A percentile compares a stretch with the other conserved stretches of the same genome.
These are phyloP conservation scores for Cyprinus carpio DNA, from an alignment of 2,113 vertebrate genomes.

Conservation along the genomic window DNA sequence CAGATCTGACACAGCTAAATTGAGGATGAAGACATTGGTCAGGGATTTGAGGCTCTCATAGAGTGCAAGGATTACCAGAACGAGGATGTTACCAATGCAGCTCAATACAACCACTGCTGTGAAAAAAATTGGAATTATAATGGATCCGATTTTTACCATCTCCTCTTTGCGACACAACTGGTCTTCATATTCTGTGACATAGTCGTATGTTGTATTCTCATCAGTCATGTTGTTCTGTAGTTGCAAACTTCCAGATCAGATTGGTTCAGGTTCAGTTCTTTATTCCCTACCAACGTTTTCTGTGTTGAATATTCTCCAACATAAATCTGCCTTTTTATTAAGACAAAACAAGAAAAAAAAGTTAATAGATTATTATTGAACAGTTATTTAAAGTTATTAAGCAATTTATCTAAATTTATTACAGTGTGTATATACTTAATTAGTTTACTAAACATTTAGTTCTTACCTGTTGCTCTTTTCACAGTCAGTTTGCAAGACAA, in stretches of 20 bases:
- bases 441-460: not conserved
- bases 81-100: slow-evolving; percentile 82
- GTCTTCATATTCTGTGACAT: rapidly evolving
- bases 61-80: slow-evolving; percentile 82
- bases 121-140: not conserved
- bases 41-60: slow-evolving; percentile 83
- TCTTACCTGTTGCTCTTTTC: not conserved
- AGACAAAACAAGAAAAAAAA: not conserved
- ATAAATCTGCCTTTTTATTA: not conserved
- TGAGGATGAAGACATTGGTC: slow-evolving; percentile 87
- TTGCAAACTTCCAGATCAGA: not conserved
- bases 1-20: slow-evolving; percentile 86
- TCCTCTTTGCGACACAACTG: not conserved
- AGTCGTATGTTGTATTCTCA: not conserved
- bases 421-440: not conserved
- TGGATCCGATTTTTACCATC: not conserved
- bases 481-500: too few species aligned
- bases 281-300: not conserved
- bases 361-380: not conserved
- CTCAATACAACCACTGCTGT: not conserved
- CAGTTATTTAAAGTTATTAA: not conserved
- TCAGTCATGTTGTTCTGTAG: not conserved
- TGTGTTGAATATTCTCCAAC: not conserved
- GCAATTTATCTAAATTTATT: not conserved
- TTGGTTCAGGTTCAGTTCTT: not conserved